Base-by-base conservation (phyloP, 2,888 invertebrate genomes). In the Junonia oenone region DNA sequence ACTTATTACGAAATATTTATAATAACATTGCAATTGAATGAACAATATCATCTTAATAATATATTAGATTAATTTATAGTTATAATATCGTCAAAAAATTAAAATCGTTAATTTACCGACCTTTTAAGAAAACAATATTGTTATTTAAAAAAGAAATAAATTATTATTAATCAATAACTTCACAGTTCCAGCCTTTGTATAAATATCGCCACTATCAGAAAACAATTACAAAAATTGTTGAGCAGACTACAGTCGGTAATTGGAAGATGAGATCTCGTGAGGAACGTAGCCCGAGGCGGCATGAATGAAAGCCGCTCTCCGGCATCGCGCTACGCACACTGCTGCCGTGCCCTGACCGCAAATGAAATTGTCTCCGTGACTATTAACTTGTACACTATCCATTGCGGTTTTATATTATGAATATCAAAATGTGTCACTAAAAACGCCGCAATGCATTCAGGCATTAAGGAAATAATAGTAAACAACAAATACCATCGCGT, bases 261-360 rank as follows among this genome's bases (percentile, higher is more conserved):
- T 87, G 88, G 88, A 83, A 86, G 88, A 89, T 86, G 86, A 83
- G 86, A 88, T 88, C 87, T 83, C 78, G 80, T 72, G 75, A 82
- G 82, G 84, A 86, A 81, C 86, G 80, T 81, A 76, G 84, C 89
- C 83, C 66, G 78, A 76, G 88, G 89, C 88, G 84, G 85, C 80
- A 87, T 90, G 87, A 90, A 90, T 90, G 89, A 90, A 88, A 89
- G 89, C 86, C 81, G 80, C 81, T 84, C 81, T 78, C 83, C 73
- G 81, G 69, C 82, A 77, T 68, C 77, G 76, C 77, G 80, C 81
- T 79, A 80, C 75, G 73, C 69, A 72, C 73, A 67, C 71, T 53
- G 46, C 47, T 47, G 46, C 66, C 64, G 26, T 68, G 67, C 68
- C 70, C 67, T 63, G 63, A 63, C 72, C 71, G 70, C 61, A 72